These are phyloP conservation scores for Hephaestus fuliginosus DNA, from an alignment of 2,797 vertebrate species.

Conservation along the genomic window DNA sequence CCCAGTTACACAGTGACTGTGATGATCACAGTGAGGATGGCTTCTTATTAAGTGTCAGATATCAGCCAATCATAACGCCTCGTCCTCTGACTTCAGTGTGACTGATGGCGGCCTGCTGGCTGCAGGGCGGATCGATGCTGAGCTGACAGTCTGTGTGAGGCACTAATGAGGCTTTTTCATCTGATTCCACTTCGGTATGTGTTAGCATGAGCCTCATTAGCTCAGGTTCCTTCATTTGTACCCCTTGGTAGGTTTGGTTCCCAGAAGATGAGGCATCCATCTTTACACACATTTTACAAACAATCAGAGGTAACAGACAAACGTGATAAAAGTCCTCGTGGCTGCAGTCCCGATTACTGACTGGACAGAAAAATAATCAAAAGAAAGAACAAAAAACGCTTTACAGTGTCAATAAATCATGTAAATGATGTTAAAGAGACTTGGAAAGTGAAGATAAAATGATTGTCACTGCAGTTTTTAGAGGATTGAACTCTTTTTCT, in stretches of 20 bases:
- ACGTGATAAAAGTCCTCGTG: too few relatives aligned
- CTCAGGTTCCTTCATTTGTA: too few relatives aligned
- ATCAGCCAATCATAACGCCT: constrained; percentile 37
- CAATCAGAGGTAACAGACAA: too few relatives aligned
- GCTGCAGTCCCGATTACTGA: too few relatives aligned
- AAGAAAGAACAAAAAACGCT: too few relatives aligned
- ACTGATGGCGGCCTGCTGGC: constrained; percentile 25
- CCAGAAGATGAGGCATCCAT: too few relatives aligned
- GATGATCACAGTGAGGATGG: constrained; percentile 40
- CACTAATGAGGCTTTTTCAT: constrained; percentile 35
- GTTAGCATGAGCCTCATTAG: not conserved
- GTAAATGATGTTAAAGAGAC: not conserved
- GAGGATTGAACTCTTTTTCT: not conserved
- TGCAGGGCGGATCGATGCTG: constrained; percentile 21
- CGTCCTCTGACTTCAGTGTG: constrained; percentile 17
- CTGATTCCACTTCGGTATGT: not conserved
- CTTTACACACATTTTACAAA: too few relatives aligned
- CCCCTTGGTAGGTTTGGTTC: too few relatives aligned
- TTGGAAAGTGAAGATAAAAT: not conserved
- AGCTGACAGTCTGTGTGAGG: not conserved
- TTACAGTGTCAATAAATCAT: fast-evolving
- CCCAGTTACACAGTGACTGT: constrained; percentile 52
- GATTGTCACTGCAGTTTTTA: not conserved
- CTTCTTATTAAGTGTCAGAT: constrained; percentile 46
- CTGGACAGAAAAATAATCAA: too few relatives aligned